phyloP scores from a whole-genome alignment of 2,113 vertebrate species.

The Cairina moschata region DNA sequence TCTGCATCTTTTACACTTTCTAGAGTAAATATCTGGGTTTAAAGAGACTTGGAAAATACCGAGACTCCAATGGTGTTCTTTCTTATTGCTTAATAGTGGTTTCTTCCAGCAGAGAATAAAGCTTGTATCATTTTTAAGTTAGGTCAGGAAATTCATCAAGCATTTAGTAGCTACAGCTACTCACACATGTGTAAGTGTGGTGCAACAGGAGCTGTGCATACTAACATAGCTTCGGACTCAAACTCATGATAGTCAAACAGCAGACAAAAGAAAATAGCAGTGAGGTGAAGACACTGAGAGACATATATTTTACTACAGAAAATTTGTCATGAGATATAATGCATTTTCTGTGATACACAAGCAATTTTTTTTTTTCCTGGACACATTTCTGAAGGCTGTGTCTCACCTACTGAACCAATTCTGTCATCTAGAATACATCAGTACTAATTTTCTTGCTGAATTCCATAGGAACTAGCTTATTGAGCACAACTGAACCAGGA shows the following conservation, averaged over 20 bases:
- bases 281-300: neutral
- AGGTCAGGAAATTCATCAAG: neutral
- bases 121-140: neutral
- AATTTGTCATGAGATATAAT: neutral
- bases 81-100: fast-evolving
- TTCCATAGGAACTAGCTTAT: neutral
- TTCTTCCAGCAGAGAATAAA: neutral
- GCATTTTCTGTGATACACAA: neutral
- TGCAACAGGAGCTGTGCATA: neutral
- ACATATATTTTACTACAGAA: neutral
- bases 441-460: neutral
- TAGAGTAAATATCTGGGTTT: neutral
- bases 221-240: neutral
- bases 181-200: fast-evolving
- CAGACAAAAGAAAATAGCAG: neutral
- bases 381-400: neutral
- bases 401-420: slow-evolving; percentile 20
- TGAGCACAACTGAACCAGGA: neutral
- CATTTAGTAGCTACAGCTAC: neutral
- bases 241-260: neutral
- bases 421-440: slow-evolving; percentile 25
- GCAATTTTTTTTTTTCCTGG: neutral
- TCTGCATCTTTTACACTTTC: neutral
- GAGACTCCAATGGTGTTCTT: neutral
- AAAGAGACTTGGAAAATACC: neutral